Base-by-base conservation (phyloP, 2,888 invertebrate genomes). In the Cephus pulcher region DNA sequence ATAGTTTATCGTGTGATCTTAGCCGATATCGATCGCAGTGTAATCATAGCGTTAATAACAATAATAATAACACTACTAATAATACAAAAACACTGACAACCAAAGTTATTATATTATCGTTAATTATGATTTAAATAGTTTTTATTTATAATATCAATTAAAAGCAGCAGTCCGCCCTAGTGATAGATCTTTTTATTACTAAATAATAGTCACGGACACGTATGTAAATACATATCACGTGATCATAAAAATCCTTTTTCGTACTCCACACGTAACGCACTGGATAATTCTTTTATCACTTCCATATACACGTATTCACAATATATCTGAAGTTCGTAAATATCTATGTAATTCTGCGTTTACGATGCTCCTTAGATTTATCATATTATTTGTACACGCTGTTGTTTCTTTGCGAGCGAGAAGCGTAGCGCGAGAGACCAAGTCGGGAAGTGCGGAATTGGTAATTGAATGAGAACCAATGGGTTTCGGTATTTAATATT, bases 21-120 rank as follows among this genome's bases (percentile, higher is more conserved):
- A 56, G 56, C 56, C 9, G 23, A 40, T 40, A 40, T 23, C 15
- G 40, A 56, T 56, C 56, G 23, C 56, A 56, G 56, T 56, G 23
- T 56, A 56, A 56, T 56, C 56, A 9, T 56, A 56, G 56, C 23
- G 56, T 56, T 56, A 71, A 32, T 69, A 76, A 35, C n/a, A 56
- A 34, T 76, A 76, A 34, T 15, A 30, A 40, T 34, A 34, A 76
- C 73, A 73, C 40, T 69, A 35, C 35, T 35, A 35, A 35, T 35
- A 33, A 75, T 75, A 75, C 78, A 79, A 84, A 76, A 82, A 76
- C 4, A 84, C 81, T 83, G 79, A 81, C 86, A 86, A 88, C 88
- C 88, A 89, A 88, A 88, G 88, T 86, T 86, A 56, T 56, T 56
- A 85, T 81, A 85, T 78, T 70, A 78, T 75, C 34, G 73, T 76